Evolutionary conservation across 2,797 vertebrate genomes (phyloP).

Genomic region (Ibycter americanus): DNA sequence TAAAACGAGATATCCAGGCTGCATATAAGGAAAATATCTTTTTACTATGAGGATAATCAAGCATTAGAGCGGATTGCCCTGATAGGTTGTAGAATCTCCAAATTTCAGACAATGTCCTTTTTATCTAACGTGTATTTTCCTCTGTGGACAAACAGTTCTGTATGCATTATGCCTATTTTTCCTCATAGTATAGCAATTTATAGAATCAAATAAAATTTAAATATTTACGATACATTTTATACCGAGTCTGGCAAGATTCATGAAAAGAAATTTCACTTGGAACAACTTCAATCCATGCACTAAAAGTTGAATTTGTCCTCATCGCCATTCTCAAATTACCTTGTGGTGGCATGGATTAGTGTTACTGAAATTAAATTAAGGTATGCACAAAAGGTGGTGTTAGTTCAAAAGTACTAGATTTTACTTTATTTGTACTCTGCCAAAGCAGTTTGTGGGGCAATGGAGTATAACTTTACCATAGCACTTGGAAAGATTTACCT

Average conservation of each 20-base stretch:
- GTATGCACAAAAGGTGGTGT: background rate
- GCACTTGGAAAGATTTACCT: background rate
- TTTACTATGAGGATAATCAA: background rate
- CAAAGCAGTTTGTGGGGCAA: background rate
- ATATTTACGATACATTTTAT: background rate
- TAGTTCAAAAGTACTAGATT: background rate
- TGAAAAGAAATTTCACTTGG: background rate
- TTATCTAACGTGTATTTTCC: background rate
- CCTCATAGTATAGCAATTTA: background rate
- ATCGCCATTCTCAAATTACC: background rate
- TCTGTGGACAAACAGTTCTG: background rate
- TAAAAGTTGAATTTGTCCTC: background rate
- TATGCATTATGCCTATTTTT: background rate
- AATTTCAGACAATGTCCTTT: background rate
- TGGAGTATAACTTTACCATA: background rate
- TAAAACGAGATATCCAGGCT: background rate
- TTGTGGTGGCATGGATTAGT: background rate
- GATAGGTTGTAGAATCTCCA: background rate
- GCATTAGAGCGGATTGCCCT: background rate
- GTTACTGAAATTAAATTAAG: background rate
- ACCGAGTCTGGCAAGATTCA: background rate
- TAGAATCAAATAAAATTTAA: background rate
- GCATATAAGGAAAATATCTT: fast-evolving
- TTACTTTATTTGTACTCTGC: background rate
- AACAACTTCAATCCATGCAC: background rate